Percentiles rank a stretch among this genome's conserved stretches.
Evolutionary conservation across 2,888 invertebrate genomes (phyloP).

Genomic region (Temnothorax ravouxi): DNA sequence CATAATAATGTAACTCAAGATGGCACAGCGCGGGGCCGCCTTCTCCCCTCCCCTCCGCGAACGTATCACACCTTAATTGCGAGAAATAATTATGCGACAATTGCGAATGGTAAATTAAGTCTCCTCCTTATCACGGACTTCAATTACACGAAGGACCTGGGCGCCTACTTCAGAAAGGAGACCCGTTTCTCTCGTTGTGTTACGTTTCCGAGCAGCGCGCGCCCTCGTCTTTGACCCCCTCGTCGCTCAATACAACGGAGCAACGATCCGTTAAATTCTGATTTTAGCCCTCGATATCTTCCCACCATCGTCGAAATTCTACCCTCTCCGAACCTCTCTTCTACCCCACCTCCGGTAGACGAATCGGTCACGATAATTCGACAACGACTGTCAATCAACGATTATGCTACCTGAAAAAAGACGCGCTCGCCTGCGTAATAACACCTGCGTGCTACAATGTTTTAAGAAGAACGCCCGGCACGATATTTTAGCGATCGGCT

Average conservation of each 20-base stretch:
- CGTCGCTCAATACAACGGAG: background rate
- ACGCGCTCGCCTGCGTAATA: slow-evolving; percentile 27
- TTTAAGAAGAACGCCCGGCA: slow-evolving; percentile 14
- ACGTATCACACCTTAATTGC: slow-evolving; percentile 30
- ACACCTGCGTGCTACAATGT: slow-evolving; percentile 48
- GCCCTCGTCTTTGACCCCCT: slow-evolving; percentile 3
- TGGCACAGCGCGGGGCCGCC: background rate
- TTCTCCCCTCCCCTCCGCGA: background rate
- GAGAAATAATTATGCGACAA: slow-evolving; percentile 44
- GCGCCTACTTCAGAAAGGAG: background rate
- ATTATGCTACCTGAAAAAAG: slow-evolving; percentile 46
- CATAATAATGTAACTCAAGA: slow-evolving; percentile 20
- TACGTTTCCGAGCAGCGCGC: background rate
- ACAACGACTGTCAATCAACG: slow-evolving; percentile 46
- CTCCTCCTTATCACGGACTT: slow-evolving; percentile 36
- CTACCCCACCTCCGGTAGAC: background rate
- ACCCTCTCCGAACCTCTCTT: background rate
- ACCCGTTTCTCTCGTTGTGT: background rate
- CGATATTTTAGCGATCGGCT: slow-evolving; percentile 35
- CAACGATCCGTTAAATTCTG: slow-evolving; percentile 28
- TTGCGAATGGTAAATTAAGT: slow-evolving; percentile 35
- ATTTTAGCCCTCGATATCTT: slow-evolving; percentile 1
- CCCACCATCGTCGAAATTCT: background rate
- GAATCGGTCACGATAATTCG: slow-evolving; percentile 37
- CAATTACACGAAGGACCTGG: slow-evolving; percentile 28